Evolutionary conservation across 2,888 invertebrate genomes (phyloP), one percentile per base, ranked within the genome.

Genomic region (Dioctria linearis): DNA sequence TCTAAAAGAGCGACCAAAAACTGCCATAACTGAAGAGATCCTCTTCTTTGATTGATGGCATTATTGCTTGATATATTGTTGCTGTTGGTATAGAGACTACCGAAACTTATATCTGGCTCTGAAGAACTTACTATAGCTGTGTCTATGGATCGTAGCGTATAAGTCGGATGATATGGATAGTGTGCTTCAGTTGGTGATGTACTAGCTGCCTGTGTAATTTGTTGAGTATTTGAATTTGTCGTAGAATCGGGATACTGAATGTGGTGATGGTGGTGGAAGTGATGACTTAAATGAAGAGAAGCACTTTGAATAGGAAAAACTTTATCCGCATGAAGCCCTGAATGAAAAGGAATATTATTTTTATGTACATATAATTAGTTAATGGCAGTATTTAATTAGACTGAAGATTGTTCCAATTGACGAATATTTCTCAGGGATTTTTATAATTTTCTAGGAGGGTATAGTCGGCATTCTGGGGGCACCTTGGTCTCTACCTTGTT

Each of bases 11-110:
- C 93, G 3, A 98, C 97, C 67, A 98, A 91, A 90, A 98, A 98
- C 90, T 98, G 98, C 98, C 98, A 98, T 78, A 98, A 90, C 87
- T 98, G 97, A 11, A 97, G 91, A 0, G 96, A 96, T 0, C 96
- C 96, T 49, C 96, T 91, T n/a, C 96, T 89, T 83, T 92, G 91
- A 82, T 91, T 91, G 49, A 87, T 84, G 61, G 88, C 85, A 63
- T 85, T 86, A 82, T 86, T 86, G 1, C 86, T 87, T 57, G 89
- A 86, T 61, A 87, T 86, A 6, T 85, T 85, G 81, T 81, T 84
- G 57, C 83, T 82, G 82, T 85, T 86, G 4, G 87, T 85, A 80
- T 88, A 88, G 57, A 88, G 84, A 82, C 85, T 86, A 81, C 88
- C 87, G 78, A 88, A 84, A 5, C 87, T 87, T 42, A 88, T 85